phyloP scores from a whole-genome alignment of 2,797 vertebrate species.

The Gallinago solitaria region DNA sequence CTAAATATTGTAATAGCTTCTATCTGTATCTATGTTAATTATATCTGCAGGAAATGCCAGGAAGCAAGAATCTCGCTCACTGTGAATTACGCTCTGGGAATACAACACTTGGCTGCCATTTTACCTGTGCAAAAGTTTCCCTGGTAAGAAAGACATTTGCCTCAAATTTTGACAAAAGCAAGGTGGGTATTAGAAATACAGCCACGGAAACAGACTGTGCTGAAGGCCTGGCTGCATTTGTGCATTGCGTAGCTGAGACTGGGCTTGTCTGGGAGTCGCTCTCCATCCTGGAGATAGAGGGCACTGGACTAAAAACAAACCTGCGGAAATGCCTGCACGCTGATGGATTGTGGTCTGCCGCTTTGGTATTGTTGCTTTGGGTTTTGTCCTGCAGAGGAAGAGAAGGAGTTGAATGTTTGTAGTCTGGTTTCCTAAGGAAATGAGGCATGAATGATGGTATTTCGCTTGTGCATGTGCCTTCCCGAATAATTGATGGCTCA shows the following conservation, averaged over 20 bases:
- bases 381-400: conserved; percentile 37
- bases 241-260: not conserved
- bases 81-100: conserved; percentile 57
- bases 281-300: not conserved
- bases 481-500: not conserved
- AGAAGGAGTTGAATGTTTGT: conserved; percentile 28
- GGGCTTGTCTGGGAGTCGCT: not conserved
- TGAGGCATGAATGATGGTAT: conserved; percentile 12
- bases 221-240: not conserved
- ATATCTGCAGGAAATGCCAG: conserved; percentile 20
- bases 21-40: not conserved
- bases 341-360: not conserved
- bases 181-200: not conserved
- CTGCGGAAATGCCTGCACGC: not conserved
- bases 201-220: not conserved
- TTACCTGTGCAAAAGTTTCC: conserved; percentile 74
- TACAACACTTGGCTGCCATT: conserved; percentile 63
- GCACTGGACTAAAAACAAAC: not conserved
- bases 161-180: not conserved
- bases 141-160: conserved; percentile 54
- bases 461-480: conserved; percentile 11
- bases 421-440: conserved; percentile 56
- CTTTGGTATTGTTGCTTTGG: not conserved
- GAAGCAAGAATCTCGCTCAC: not conserved
- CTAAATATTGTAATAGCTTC: not conserved